Base-by-base conservation (phyloP, 92 coral and sea anemone species). In the Metridium senile region DNA sequence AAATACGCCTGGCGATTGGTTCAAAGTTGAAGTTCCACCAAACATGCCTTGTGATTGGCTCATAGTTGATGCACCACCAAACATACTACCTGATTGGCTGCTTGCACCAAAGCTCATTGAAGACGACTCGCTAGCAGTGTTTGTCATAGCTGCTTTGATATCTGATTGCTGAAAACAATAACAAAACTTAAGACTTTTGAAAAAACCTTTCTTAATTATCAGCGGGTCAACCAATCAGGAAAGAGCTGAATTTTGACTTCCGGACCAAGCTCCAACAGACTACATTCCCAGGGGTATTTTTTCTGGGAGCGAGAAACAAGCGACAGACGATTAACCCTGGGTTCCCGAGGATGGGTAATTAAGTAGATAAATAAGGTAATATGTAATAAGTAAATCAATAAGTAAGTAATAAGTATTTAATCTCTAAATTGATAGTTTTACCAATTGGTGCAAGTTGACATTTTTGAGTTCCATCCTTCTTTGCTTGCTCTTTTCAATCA, bases 401-500 rank as follows among this genome's bases (percentile, higher is more conserved):
- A n/a, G n/a, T n/a, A n/a, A n/a, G n/a, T n/a, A n/a, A n/a, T n/a
- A n/a, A n/a, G n/a, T n/a, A n/a, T n/a, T n/a, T n/a, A n/a, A n/a
- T n/a, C n/a, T n/a, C n/a, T n/a, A n/a, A n/a, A n/a, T n/a, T n/a
- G n/a, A n/a, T 13, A 39, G 6, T 39, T 39, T 6, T 68, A 78
- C 83, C 83, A 78, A 54, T 68, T 78, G 83, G 22, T 52, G 72
- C 33, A 79, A 27, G 30, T 85, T 49, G 82, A 90, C 87, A 27
- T 71, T 58, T 61, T 86, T 81, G 11, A 90, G 85, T 46, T 90
- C 63, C 43, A 64, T 45, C 46, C 88, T 69, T 74, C 92, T 76
- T 52, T 80, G 89, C 26, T 73, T 83, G 22, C 69, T 84, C 26
- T 52, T 79, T 32, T 66, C 72, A 26, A 87, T 30, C 58, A 90